These are phyloP conservation scores for Phrynosoma platyrhinos DNA, from an alignment of 2,113 vertebrate species.

Conservation along the genomic window DNA sequence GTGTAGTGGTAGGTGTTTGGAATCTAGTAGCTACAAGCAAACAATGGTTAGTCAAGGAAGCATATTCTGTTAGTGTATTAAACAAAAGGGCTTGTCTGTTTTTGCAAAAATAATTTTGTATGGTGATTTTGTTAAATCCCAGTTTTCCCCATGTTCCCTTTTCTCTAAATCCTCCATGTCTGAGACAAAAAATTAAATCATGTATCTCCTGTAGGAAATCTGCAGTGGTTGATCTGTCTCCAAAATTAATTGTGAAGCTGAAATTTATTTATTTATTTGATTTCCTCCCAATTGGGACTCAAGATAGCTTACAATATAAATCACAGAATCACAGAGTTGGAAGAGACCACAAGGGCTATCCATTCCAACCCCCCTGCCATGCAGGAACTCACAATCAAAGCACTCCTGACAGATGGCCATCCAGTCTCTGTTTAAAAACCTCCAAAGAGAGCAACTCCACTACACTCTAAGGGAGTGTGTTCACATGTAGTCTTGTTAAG, in stretches of 20 bases:
- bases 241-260: background rate
- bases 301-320: too few relatives aligned
- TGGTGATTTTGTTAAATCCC: background rate
- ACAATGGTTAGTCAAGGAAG: background rate
- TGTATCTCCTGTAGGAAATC: background rate
- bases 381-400: too few relatives aligned
- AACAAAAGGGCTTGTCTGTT: background rate
- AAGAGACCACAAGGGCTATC: too few relatives aligned
- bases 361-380: too few relatives aligned
- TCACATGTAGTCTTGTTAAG: too few relatives aligned
- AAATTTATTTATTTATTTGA: background rate
- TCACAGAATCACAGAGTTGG: too few relatives aligned
- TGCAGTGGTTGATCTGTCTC: background rate
- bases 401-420: too few relatives aligned
- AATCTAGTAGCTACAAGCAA: background rate
- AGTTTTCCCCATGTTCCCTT: background rate
- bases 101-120: background rate
- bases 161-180: background rate
- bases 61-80: background rate
- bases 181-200: background rate
- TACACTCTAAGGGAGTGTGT: too few relatives aligned
- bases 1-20: background rate
- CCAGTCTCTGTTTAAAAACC: too few relatives aligned
- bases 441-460: too few relatives aligned
- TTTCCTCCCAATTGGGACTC: too few relatives aligned